Evolutionary conservation across 2,888 invertebrate genomes (phyloP).

Genomic region (Drosophila flavopinicola): DNA sequence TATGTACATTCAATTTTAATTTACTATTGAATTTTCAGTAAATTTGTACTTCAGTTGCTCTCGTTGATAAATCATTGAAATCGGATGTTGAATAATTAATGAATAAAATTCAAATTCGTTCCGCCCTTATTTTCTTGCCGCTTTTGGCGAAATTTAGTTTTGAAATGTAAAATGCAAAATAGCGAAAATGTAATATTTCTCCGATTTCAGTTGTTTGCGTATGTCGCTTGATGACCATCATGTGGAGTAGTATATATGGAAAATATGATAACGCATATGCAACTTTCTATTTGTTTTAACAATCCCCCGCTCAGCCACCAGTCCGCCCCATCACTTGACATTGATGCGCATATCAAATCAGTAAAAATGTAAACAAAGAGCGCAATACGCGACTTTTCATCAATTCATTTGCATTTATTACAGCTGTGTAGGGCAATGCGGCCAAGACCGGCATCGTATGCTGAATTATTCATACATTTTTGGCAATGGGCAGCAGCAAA

Average conservation of each 20-base stretch:
- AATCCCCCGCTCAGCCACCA: background rate
- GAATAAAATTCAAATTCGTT: constrained; percentile 1
- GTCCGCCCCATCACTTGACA: constrained; percentile 43
- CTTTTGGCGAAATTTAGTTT: background rate
- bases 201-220: background rate
- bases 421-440: constrained; percentile 33
- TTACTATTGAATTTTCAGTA: background rate
- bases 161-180: constrained; percentile 6
- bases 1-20: background rate
- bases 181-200: constrained; percentile 1
- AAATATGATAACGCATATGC: constrained; percentile 17
- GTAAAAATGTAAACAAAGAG: constrained; percentile 63
- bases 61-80: background rate
- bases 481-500: constrained; percentile 39
- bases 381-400: constrained; percentile 63
- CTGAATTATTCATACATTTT: constrained; percentile 74
- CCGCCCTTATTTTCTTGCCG: background rate
- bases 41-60: background rate
- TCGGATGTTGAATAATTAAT: constrained; percentile 1
- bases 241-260: background rate
- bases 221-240: constrained; percentile 10
- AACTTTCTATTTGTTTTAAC: background rate
- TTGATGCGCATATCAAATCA: constrained; percentile 61
- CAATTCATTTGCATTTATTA: constrained; percentile 74
- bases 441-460: constrained; percentile 54